These are phyloP conservation scores for Dromius quadrimaculatus DNA, from an alignment of 2,888 invertebrate genomes.

Conservation along the genomic window DNA sequence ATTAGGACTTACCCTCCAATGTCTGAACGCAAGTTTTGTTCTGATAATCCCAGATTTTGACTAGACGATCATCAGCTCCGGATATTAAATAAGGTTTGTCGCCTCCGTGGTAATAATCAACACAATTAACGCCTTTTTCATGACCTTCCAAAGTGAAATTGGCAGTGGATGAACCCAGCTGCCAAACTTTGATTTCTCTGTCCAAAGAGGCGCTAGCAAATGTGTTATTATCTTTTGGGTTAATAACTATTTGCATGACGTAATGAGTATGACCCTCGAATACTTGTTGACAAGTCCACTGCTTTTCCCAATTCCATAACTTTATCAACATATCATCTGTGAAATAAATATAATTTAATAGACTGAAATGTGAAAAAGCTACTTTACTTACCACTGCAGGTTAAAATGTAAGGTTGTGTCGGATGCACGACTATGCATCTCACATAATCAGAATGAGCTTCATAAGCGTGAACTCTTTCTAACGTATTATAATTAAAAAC, in stretches of 20 bases:
- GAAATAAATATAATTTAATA: constrained; percentile 53
- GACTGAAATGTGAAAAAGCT: too few relatives aligned
- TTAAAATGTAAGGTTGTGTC: constrained; percentile 95
- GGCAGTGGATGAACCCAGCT: constrained; percentile 95
- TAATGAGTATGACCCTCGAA: constrained; percentile 99
- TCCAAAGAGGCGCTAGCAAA: constrained; percentile 99
- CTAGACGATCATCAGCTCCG: constrained; percentile 96
- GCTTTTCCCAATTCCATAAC: constrained; percentile 99
- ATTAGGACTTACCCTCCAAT: constrained; percentile 74
- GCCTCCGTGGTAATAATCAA: constrained; percentile 98
- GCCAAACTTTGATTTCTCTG: constrained; percentile 98
- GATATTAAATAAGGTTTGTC: constrained; percentile 99
- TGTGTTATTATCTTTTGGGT: constrained; percentile 99
- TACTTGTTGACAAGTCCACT: constrained; percentile 97
- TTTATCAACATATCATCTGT: constrained; percentile 98
- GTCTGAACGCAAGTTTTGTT: constrained; percentile 99
- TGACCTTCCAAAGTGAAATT: constrained; percentile 99
- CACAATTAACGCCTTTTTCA: constrained; percentile 98
- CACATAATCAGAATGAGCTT: constrained; percentile 99
- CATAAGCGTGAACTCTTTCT: constrained; percentile 94
- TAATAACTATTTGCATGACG: constrained; percentile 99
- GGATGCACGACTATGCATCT: constrained; percentile 97
- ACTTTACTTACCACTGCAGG: constrained; percentile 88
- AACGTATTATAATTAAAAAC: constrained; percentile 99
- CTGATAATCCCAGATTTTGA: constrained; percentile 99